Evolutionary conservation across 2,797 vertebrate genomes (phyloP).

Genomic region (Parotocinclus haroldoi): DNA sequence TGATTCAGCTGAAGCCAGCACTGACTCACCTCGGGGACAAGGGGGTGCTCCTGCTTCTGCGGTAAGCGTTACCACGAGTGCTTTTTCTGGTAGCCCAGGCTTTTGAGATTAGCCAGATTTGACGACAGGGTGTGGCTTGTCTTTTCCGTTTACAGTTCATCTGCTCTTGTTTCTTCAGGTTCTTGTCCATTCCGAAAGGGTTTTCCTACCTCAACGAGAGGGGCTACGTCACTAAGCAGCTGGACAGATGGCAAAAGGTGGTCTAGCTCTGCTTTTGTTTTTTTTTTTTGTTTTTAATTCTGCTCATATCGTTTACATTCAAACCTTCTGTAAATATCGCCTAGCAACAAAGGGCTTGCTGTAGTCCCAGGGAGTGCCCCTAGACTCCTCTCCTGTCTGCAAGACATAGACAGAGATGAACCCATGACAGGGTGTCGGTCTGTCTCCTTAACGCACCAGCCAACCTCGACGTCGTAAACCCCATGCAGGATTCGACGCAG

Average conservation of each 20-base stretch:
- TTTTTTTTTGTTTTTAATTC: neutral
- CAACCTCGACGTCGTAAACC: too few relatives aligned
- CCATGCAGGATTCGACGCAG: too few relatives aligned
- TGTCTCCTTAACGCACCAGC: too few relatives aligned
- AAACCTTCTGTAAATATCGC: too few relatives aligned
- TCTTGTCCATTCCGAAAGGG: constrained; percentile 97
- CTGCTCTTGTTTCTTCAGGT: constrained; percentile 68
- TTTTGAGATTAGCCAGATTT: too few relatives aligned
- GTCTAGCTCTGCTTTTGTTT: neutral
- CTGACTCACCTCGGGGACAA: constrained; percentile 97
- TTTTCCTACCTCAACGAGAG: constrained; percentile 98
- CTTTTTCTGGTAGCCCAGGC: too few relatives aligned
- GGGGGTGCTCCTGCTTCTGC: constrained; percentile 90
- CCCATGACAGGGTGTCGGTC: too few relatives aligned
- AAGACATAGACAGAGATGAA: too few relatives aligned
- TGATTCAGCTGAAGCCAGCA: constrained; percentile 97
- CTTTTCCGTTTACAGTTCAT: neutral
- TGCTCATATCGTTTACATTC: neutral
- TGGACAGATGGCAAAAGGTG: constrained; percentile 99
- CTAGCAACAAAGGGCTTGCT: too few relatives aligned
- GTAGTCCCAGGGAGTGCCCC: too few relatives aligned
- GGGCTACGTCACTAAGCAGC: constrained; percentile 93
- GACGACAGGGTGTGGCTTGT: too few relatives aligned
- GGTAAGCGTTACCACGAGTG: constrained; percentile 70
- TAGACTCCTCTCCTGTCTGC: too few relatives aligned